Base-by-base conservation (phyloP, 2,888 invertebrate genomes). In the Drosophila fulvimacula region DNA sequence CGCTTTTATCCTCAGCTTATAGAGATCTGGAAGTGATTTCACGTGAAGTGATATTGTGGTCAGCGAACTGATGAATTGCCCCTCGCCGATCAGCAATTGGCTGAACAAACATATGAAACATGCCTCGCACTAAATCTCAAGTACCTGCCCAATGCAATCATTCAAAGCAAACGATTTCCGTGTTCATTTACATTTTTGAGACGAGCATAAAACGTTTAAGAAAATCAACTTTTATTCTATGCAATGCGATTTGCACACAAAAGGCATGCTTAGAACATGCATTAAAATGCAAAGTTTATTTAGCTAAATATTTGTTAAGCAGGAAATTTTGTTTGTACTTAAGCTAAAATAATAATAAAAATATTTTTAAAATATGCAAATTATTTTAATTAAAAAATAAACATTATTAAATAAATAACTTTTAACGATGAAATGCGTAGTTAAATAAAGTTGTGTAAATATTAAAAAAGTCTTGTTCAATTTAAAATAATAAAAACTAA, bases 141-240 rank as follows among this genome's bases (percentile, higher is more conserved):
- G 36, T 38, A 32, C 38, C 30, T 51, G 36, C 15, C 56, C 19
- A 44, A 42, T 39, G n/a, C 41, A 58, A 74, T 69, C 39, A 69
- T 15, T 53, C 42, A 53, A 19, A 46, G 41, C 51, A 32, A 52
- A 52, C 27, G 46, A 76, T 75, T 76, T 76, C 72, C 76, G 55
- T 52, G 57, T 53, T 51, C 42, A 60, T 69, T 69, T 38, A 36
- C 19, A 56, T 42, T 46, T 41, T 39, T 39, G 5, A 60, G 24
- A 55, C n/a, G 44, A 48, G 51, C 49, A 51, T 69, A 39, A 34
- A 39, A 24, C 42, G 36, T 51, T 59, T 11, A 10, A 5, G 1
- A 30, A 49, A 30, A 30, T 30, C 15, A n/a, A 19, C 17, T 11
- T 39, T 21, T 46, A 10, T 57, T 13, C 44, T n/a, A 46, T 46